phyloP scores from a whole-genome alignment of 2,113 vertebrate species.

The Cottus gobio region DNA sequence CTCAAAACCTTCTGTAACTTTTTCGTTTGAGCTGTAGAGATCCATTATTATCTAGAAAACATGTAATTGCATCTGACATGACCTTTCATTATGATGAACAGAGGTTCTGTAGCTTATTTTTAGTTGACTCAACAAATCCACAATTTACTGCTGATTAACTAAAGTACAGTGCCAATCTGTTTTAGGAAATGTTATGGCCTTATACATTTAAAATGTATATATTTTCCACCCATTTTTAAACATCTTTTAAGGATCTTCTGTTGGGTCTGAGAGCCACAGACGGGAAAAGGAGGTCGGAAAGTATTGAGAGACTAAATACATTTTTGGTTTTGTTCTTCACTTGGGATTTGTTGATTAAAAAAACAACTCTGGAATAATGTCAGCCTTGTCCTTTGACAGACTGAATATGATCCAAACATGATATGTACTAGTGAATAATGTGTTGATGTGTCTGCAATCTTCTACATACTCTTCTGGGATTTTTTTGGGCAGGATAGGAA shows the following conservation, averaged over 20 bases:
- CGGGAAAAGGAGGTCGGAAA: not conserved
- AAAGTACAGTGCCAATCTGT: not conserved
- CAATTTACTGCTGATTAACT: not conserved
- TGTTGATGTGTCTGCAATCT: constrained; percentile 30
- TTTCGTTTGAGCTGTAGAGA: too few species aligned
- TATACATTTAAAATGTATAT: not conserved
- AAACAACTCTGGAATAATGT: not conserved
- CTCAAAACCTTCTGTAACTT: not conserved
- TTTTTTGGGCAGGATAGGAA: constrained; percentile 4
- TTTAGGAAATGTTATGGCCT: not conserved
- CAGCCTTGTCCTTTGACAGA: not conserved
- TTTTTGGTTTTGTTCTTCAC: constrained; percentile 6
- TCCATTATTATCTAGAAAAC: too few species aligned
- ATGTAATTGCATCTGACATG: not conserved
- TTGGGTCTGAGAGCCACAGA: not conserved
- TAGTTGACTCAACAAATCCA: not conserved
- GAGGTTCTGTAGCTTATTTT: too few species aligned
- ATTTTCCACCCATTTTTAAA: not conserved
- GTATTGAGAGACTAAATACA: not conserved
- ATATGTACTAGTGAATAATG: constrained; percentile 2
- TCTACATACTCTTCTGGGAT: constrained; percentile 17
- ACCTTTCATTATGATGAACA: not conserved
- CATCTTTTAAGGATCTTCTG: not conserved
- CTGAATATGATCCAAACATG: constrained; percentile 1
- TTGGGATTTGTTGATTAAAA: not conserved